phyloP scores from a whole-genome alignment of 1,140 invertebrate species.

The Cardiocondyla obscurior region DNA sequence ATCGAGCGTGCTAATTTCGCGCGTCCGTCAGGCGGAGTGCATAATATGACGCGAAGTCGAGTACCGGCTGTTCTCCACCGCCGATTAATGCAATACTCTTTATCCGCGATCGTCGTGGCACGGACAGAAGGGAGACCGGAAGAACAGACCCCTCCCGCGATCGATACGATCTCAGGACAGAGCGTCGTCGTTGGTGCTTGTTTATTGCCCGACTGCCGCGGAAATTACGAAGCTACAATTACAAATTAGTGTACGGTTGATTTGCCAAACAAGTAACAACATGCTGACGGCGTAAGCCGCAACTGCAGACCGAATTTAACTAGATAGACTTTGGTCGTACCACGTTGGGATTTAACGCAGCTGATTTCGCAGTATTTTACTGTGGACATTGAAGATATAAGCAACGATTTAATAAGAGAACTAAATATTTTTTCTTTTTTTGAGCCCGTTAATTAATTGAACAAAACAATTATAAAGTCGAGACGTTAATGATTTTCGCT shows the following conservation, averaged over 20 bases:
- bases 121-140: not conserved
- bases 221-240: slow-evolving; percentile 56
- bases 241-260: slow-evolving; percentile 54
- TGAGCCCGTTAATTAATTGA: not conserved
- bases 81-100: slow-evolving; percentile 28
- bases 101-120: slow-evolving; percentile 1
- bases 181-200: slow-evolving; percentile 38
- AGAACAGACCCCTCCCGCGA: slow-evolving; percentile 12
- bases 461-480: not conserved
- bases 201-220: slow-evolving; percentile 40
- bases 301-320: slow-evolving; percentile 43
- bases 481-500: not conserved
- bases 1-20: slow-evolving; percentile 5
- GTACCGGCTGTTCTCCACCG: not conserved
- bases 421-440: not conserved
- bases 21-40: not conserved
- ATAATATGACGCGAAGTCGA: slow-evolving; percentile 39
- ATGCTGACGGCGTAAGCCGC: slow-evolving; percentile 47
- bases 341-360: slow-evolving; percentile 5
- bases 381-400: not conserved
- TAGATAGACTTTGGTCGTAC: slow-evolving; percentile 10
- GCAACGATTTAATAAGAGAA: not conserved
- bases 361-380: slow-evolving; percentile 17
- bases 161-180: slow-evolving; percentile 50
- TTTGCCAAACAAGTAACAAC: slow-evolving; percentile 50